A percentile compares a stretch with the other conserved stretches of the same genome.
Evolutionary conservation across 2,113 vertebrate species (phyloP).

Genomic region (Catharus bicknelli): DNA sequence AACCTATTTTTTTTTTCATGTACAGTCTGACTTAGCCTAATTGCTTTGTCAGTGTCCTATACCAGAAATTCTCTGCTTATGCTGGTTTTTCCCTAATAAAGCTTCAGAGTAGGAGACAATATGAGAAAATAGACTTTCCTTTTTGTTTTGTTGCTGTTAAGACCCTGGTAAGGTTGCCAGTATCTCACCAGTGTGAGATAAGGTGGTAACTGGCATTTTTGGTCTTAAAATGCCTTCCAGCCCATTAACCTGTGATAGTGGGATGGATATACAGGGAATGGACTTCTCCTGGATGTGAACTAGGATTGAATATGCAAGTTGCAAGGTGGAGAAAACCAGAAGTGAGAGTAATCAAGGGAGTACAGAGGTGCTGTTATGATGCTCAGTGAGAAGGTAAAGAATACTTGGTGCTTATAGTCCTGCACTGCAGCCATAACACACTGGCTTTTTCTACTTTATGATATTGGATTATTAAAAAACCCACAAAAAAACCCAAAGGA

Average conservation of each 20-base stretch:
- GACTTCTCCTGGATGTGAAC: neutral
- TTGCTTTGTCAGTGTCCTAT: neutral
- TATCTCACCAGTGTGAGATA: neutral
- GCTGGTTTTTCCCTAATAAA: neutral
- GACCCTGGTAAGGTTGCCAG: neutral
- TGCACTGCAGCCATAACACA: neutral
- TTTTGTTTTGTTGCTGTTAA: neutral
- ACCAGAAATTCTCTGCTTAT: neutral
- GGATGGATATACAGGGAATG: neutral
- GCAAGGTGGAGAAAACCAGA: neutral
- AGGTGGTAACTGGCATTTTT: neutral
- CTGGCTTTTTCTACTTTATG: neutral
- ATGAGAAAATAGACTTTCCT: neutral
- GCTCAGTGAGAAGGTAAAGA: neutral
- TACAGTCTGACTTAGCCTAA: neutral
- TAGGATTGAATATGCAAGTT: neutral
- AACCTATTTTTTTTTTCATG: neutral
- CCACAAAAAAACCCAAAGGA: fast-evolving
- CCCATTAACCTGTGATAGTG: neutral
- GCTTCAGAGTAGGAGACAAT: neutral
- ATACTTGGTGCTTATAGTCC: neutral
- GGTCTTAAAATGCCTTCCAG: neutral
- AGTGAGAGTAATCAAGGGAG: neutral
- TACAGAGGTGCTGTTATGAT: neutral
- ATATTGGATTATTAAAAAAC: too few species aligned